phyloP scores from a whole-genome alignment of 2,113 vertebrate species.

The Sakesphorus luctuosus region DNA sequence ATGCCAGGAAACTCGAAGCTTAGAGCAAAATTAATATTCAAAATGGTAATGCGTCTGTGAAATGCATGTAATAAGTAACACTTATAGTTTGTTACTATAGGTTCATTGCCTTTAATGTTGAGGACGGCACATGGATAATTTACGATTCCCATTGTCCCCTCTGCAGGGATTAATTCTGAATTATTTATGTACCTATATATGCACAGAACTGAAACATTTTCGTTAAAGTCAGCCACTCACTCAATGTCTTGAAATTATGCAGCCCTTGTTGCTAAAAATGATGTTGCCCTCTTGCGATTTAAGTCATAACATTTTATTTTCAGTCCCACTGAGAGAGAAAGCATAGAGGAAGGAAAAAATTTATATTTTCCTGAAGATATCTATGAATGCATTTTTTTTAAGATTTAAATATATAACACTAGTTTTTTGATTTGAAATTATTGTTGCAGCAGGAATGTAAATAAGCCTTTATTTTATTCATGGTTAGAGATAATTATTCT shows the following conservation, averaged over 20 bases:
- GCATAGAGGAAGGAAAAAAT: slow-evolving; percentile 78
- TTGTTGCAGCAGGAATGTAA: slow-evolving; percentile 69
- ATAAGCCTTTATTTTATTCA: slow-evolving; percentile 77
- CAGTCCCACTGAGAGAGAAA: slow-evolving; percentile 83
- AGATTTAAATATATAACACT: slow-evolving; percentile 77
- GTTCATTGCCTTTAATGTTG: slow-evolving; percentile 92
- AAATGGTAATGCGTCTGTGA: slow-evolving; percentile 93
- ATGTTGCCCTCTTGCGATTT: slow-evolving; percentile 97
- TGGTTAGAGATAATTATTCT: slow-evolving; percentile 54
- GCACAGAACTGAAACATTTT: slow-evolving; percentile 97
- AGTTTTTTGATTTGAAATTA: slow-evolving; percentile 75
- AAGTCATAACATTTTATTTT: slow-evolving; percentile 97
- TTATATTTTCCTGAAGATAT: slow-evolving; percentile 75
- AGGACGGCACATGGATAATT: slow-evolving; percentile 93
- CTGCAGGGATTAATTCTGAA: slow-evolving; percentile 99
- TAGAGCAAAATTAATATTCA: slow-evolving; percentile 82
- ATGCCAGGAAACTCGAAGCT: too few relatives aligned
- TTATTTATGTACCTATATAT: slow-evolving; percentile 98
- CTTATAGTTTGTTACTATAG: slow-evolving; percentile 93
- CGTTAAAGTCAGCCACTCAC: slow-evolving; percentile 95
- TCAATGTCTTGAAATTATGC: slow-evolving; percentile 93
- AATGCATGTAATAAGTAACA: slow-evolving; percentile 93
- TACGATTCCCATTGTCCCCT: slow-evolving; percentile 95
- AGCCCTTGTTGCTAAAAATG: slow-evolving; percentile 91
- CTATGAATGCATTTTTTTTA: slow-evolving; percentile 72